Percentiles rank a stretch among this genome's conserved stretches.
Conservation (phyloP, 2,113 vertebrate species). For the Gallinago media region DNA sequence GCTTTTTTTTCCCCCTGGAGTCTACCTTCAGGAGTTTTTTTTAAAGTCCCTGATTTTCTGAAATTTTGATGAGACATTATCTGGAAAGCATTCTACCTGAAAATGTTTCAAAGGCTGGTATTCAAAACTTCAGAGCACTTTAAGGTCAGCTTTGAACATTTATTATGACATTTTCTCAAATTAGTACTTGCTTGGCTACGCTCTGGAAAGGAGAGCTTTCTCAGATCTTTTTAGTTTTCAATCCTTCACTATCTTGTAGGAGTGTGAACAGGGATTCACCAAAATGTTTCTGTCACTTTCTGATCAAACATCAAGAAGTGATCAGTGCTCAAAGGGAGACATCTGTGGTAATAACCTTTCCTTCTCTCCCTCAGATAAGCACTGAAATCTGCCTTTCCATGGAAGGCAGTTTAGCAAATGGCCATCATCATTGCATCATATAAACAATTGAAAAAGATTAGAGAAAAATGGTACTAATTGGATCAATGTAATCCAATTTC, state of each 20-base stretch:
- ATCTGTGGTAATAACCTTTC: neutral
- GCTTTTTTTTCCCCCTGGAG: neutral
- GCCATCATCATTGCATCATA: neutral
- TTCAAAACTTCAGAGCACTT: neutral
- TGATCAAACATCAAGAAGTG: neutral
- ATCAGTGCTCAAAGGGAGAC: neutral
- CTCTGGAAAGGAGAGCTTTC: neutral
- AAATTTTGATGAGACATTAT: neutral
- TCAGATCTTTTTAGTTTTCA: neutral
- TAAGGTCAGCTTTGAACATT: slow-evolving; percentile 19
- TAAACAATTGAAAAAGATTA: neutral
- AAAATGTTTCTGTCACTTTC: neutral
- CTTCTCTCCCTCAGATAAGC: neutral
- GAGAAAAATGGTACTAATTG: neutral
- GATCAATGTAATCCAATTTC: neutral
- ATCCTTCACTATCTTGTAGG: neutral
- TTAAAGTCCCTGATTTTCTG: neutral
- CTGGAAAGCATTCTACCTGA: neutral
- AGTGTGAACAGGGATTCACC: neutral
- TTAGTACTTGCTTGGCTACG: neutral
- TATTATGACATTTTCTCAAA: neutral
- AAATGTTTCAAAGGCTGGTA: neutral
- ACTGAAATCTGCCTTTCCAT: neutral
- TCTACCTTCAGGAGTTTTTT: neutral
- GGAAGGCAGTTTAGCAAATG: neutral